Conservation (phyloP, 2,888 invertebrate genomes). For the Nomada fucata region DNA sequence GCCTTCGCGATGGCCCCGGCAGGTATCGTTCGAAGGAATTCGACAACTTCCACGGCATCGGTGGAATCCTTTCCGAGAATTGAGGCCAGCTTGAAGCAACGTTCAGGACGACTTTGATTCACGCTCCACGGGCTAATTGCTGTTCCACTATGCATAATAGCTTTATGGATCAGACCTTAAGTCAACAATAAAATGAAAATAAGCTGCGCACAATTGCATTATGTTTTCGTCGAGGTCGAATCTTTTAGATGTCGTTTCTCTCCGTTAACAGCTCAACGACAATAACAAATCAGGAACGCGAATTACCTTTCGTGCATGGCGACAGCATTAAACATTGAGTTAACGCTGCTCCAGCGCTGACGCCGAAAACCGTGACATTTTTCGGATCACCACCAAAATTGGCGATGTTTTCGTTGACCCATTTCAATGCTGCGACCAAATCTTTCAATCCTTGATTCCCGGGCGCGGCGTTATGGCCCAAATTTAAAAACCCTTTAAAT, state of each 20-base stretch:
- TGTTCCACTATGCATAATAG: constrained; percentile 75
- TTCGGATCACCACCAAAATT: constrained; percentile 76
- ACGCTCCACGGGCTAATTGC: constrained; percentile 61
- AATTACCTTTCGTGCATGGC: constrained; percentile 73
- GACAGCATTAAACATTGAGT: constrained; percentile 71
- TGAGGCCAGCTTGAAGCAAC: constrained; percentile 61
- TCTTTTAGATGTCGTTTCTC: no score
- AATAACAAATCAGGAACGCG: neutral
- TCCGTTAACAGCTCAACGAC: neutral
- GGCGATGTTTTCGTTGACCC: constrained; percentile 76
- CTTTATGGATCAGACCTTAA: constrained; percentile 77
- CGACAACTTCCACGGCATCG: constrained; percentile 67
- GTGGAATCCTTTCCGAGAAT: constrained; percentile 66
- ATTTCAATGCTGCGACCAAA: constrained; percentile 73
- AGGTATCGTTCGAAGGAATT: constrained; percentile 68
- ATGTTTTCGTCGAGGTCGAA: no score
- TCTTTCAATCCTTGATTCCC: constrained; percentile 80
- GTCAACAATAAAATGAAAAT: neutral
- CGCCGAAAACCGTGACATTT: constrained; percentile 77
- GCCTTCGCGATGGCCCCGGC: constrained; percentile 77
- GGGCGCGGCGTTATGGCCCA: constrained; percentile 72
- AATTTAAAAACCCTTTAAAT: constrained; percentile 75
- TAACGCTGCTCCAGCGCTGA: constrained; percentile 71
- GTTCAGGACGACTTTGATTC: constrained; percentile 43
- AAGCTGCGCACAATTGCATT: no score